These are phyloP conservation scores for Calidris pugnax DNA, from an alignment of 2,113 vertebrate species.

Conservation along the genomic window DNA sequence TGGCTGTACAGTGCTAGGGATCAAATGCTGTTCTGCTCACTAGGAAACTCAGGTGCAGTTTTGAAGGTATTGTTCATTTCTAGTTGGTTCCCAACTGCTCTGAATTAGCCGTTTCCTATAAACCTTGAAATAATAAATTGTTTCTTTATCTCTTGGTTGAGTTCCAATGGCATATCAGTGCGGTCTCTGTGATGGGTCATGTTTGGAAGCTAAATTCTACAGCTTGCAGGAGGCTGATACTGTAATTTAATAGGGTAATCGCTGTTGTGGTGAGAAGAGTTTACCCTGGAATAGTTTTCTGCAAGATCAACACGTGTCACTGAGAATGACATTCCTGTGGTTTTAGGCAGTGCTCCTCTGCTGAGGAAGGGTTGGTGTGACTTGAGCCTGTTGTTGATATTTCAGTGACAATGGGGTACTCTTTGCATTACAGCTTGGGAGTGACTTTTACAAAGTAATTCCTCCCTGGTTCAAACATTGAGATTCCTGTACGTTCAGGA, in stretches of 20 bases:
- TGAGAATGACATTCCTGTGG: neutral
- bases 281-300: neutral
- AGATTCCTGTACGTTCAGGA: rapidly evolving
- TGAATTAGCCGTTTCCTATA: neutral
- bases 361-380: rapidly evolving
- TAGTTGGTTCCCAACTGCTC: neutral
- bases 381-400: neutral
- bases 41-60: neutral
- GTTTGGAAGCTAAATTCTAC: neutral
- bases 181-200: neutral
- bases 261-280: neutral
- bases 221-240: neutral
- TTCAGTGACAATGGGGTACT: rapidly evolving
- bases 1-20: neutral
- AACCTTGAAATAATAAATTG: neutral
- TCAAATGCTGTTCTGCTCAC: neutral
- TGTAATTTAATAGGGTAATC: neutral
- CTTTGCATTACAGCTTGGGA: neutral
- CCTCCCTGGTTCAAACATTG: neutral
- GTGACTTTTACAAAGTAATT: neutral
- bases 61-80: neutral
- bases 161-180: neutral
- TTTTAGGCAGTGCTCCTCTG: neutral
- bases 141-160: neutral
- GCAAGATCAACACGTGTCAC: rapidly evolving